phyloP scores from a whole-genome alignment of 2,797 vertebrate genomes.

The Siniperca scherzeri region DNA sequence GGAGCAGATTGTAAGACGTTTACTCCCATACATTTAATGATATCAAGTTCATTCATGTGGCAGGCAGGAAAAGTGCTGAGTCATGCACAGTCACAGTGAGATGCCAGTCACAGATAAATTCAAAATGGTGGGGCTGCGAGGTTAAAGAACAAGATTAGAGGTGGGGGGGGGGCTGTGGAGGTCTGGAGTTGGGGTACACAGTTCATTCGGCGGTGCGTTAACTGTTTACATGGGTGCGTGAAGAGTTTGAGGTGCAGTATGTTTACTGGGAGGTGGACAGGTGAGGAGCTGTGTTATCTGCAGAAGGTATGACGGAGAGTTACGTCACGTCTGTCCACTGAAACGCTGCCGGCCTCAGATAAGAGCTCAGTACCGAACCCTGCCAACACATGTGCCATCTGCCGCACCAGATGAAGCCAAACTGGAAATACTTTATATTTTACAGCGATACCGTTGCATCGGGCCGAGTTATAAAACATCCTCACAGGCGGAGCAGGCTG shows the following conservation, averaged over 20 bases:
- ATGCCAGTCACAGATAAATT: constrained; percentile 33
- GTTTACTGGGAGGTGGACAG: background rate
- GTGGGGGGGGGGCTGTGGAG: background rate
- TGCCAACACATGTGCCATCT: constrained; percentile 7
- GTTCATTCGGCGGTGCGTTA: background rate
- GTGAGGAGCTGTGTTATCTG: background rate
- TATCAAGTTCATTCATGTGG: constrained; percentile 11
- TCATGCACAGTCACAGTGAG: constrained; percentile 54
- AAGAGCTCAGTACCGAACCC: constrained; percentile 37
- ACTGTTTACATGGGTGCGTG: background rate
- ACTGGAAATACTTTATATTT: background rate
- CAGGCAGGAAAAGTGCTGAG: constrained; percentile 47
- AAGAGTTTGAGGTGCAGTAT: background rate
- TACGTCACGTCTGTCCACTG: background rate
- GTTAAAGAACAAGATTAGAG: background rate
- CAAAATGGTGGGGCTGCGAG: constrained; percentile 14
- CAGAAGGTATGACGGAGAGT: background rate
- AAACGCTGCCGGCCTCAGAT: constrained; percentile 56
- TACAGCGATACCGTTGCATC: background rate
- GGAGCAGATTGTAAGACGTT: background rate
- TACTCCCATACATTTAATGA: background rate
- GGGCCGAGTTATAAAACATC: background rate
- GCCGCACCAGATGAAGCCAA: constrained; percentile 14
- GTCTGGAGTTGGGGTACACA: background rate
- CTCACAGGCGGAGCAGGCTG: too few species aligned